Base-by-base conservation (phyloP, 2,113 vertebrate species). In the Chaenogobius annularis region DNA sequence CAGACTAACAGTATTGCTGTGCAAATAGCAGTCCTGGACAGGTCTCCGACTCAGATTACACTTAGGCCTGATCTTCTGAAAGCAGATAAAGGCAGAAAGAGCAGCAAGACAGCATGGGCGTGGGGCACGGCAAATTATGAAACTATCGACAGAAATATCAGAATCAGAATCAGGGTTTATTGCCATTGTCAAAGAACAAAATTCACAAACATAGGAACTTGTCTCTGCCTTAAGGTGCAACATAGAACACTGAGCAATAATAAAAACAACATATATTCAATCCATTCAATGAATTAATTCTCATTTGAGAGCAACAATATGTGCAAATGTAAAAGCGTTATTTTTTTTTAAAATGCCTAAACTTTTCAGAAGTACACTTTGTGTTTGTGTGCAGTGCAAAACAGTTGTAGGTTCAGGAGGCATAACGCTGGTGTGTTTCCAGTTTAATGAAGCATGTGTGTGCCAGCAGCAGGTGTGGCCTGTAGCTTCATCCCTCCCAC, bases 391-490 rank as follows among this genome's bases (percentile, higher is more conserved):
- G 5, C 0, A 22, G 10, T 23, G 20, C 23, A 23, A 68, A 63
- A 69, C 70, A 72, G 73, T 59, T 66, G 69, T 15, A 70, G 15
- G 15, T 52, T 40, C 69, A 70, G 14, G 50, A 79, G 46, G 66
- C 66, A 11, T 58, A 14, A 43, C 44, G 64, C 12, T 44, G 44
- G 66, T 62, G 47, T 66, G 65, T 77, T 75, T 66, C 75, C 47
- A 67, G 22, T 74, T 64, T 59, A 77, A 63, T 73, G 40, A 58
- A 66, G 70, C 68, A 15, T 70, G 74, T 43, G 22, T 47, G 22
- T 47, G 43, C 72, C 62, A 26, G 23, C 72, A 79, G 84, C 87
- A 89, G 87, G 87, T 91, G 91, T 77, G 79, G 80, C 81, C 68
- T 82, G 75, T 31, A 68, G 74, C 72, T 62, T 14, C 40, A 1